Base-by-base conservation (phyloP, 37 sponge, comb jelly and placozoan genomes). In the Diacarnus erythraeanus region DNA sequence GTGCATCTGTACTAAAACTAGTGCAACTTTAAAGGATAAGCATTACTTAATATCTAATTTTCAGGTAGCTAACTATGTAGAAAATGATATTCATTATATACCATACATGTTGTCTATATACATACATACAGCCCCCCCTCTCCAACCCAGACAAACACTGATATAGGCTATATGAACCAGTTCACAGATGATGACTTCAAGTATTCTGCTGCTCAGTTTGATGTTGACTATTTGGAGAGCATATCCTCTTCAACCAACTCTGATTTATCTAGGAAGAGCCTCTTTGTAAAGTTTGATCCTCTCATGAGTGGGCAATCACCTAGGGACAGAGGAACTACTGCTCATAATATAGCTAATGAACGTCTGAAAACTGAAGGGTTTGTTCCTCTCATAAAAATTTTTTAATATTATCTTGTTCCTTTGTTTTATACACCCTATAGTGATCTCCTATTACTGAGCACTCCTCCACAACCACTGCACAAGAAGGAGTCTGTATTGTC, bases 271-370 rank as follows among this genome's bases (percentile, higher is more conserved):
- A 65, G 95, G 23, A 77, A 94, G 73, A 93, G 91, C n/a, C 79
- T 94, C 34, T 94, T 81, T 77, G 92, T 91, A 25, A 91, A 88
- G 68, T 94, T 94, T 78, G 95, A 94, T 38, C 95, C 95, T 30
- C 77, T 91, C 20, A 86, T 94, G 25, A 87, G 83, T 6, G 33
- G 20, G 58, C 64, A 20, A 29, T 77, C 72, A 77, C 86, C 71
- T 26, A 38, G 42, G 42, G 42, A 35, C 66, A 65, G 5, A 30
- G 34, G 17, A 35, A 31, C 66, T 12, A 3, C 66, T 20, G 31
- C 31, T 3, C 2, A 3, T 65, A 2, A 31, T 30, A 8, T 65
- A 31, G 9, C 66, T 30, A 65, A 18, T 65, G 66, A 31, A 8
- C 29, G 29, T 30, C 66, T 35, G 17, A 26, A 12, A 40, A 70